Evolutionary conservation across 2,797 vertebrate genomes (phyloP).

Genomic region (Lophius americanus): DNA sequence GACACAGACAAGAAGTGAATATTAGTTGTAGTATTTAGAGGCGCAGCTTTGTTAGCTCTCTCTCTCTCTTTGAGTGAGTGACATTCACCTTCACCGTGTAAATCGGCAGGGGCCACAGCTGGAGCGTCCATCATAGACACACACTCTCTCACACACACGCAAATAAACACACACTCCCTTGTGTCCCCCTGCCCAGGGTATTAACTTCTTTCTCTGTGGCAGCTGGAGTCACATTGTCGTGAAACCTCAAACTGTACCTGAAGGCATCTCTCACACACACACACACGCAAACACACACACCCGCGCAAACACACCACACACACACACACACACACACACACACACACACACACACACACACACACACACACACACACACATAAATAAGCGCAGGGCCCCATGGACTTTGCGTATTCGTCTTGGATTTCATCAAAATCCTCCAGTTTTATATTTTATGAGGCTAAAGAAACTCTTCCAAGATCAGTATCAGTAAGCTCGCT

Average conservation of each 20-base stretch:
- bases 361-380: conserved; percentile 8
- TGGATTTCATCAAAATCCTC: conserved; percentile 22
- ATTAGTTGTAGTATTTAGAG: background rate
- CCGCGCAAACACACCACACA: conserved; percentile 10
- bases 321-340: conserved; percentile 9
- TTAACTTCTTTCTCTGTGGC: conserved; percentile 75
- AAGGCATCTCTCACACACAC: conserved; percentile 63
- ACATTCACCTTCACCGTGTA: conserved; percentile 43
- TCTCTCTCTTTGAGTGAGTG: conserved; percentile 17
- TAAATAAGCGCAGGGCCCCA: background rate
- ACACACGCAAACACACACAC: conserved; percentile 9
- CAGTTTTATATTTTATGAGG: conserved; percentile 10
- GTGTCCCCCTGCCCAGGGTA: conserved; percentile 71
- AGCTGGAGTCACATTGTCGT: conserved; percentile 77
- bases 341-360: background rate
- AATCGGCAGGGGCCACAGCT: conserved; percentile 62
- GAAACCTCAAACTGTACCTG: conserved; percentile 75
- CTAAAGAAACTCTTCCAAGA: conserved; percentile 21
- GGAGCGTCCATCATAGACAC: conserved; percentile 48
- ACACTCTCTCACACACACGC: conserved; percentile 25
- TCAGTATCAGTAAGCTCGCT: conserved; percentile 45
- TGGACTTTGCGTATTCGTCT: conserved; percentile 20
- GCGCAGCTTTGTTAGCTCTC: conserved; percentile 13
- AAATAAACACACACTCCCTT: conserved; percentile 43
- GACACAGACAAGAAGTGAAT: background rate